Conservation (phyloP, 2,888 invertebrate species). For the Brachyptera risi region DNA sequence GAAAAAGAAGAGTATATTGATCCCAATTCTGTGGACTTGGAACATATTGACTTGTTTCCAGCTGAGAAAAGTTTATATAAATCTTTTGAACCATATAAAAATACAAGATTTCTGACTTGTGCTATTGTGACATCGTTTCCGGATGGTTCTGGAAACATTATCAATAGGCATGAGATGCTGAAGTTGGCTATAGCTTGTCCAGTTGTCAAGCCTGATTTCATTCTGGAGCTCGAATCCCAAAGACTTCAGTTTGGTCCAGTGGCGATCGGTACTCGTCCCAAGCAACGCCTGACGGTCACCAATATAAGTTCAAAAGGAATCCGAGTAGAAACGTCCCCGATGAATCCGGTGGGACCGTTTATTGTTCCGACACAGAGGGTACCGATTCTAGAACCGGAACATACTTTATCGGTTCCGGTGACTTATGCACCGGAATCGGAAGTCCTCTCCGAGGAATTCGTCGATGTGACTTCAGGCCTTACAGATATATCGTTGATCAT, state of each 20-base stretch:
- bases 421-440: background rate
- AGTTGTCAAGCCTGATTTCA: conserved; percentile 18
- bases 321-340: background rate
- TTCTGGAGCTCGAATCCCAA: conserved; percentile 11
- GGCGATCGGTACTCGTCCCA: conserved; percentile 19
- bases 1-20: background rate
- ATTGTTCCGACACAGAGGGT: background rate
- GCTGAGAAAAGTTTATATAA: conserved; percentile 18
- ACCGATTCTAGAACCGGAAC: background rate
- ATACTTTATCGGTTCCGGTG: background rate
- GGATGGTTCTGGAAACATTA: background rate
- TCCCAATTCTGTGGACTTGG: background rate
- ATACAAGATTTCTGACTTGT: background rate
- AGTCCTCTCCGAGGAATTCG: background rate
- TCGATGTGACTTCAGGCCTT: background rate
- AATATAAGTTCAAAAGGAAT: background rate
- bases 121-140: background rate
- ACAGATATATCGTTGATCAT: background rate
- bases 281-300: background rate
- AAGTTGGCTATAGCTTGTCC: conserved; percentile 11
- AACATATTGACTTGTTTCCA: conserved; percentile 7
- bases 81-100: conserved; percentile 4
- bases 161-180: background rate
- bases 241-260: conserved; percentile 10
- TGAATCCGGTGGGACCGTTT: conserved; percentile 22